Evolutionary conservation across 2,113 vertebrate genomes (phyloP), one percentile per base, ranked within the genome.

Genomic region (Ancistrus triradiatus): DNA sequence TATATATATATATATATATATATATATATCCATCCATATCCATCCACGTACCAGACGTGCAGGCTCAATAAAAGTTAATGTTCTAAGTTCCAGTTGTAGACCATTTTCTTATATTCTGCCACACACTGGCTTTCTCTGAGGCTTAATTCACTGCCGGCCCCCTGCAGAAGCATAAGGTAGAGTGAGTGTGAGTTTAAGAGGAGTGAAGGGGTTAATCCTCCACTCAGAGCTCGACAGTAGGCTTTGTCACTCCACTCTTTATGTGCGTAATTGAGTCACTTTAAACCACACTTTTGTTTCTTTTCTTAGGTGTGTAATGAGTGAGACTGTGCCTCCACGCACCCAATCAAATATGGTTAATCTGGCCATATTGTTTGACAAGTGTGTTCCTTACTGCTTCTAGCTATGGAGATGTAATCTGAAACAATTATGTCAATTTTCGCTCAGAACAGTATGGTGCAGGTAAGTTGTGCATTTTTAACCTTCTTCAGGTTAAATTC

Each of bases 301-400:
- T 85, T 88, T 87, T 84, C 74, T 72, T 80, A 78, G 59, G 21
- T 80, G 82, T 79, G 78, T 85, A 82, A 82, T 86, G 80, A 83
- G 72, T 77, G 86, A 81, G 80, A 87, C 81, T 78, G 81, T 88
- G 77, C 75, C 69, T 85, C 82, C 62, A 73, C 77, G 74, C 53
- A 80, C 79, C 82, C 86, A 90, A 83, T 88, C 87, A 87, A 85
- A 91, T 81, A 84, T 85, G 82, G 84, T 79, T 89, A 87, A 88
- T 85, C 81, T 88, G 79, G 85, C 79, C 76, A 80, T 85, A 80
- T 80, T 92, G 83, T 91, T 88, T 89, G 84, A 87, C 69, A 79
- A 80, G 68, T 85, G 75, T 51, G 80, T 88, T 81, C 78, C 81
- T 83, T 83, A 66, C 77, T 70, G 85, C 86, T 86, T 77, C 76